Evolutionary conservation across 30 jellyfish, hydroid and myxozoan species (phyloP).

Genomic region (Mastigias papua): DNA sequence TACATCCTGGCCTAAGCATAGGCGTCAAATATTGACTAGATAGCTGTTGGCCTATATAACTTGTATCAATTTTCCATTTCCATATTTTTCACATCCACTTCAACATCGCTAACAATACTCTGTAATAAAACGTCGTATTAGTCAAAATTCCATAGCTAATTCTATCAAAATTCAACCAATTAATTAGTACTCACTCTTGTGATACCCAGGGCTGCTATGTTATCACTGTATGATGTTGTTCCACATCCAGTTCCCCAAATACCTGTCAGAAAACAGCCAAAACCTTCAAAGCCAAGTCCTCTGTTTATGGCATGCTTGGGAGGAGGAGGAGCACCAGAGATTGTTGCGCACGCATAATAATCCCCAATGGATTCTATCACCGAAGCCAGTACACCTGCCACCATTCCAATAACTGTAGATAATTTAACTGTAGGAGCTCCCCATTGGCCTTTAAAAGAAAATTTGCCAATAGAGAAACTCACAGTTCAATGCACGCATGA

Average conservation of each 20-base stretch:
- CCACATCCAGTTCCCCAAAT: slow-evolving; percentile 97
- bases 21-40: too few relatives aligned
- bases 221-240: slow-evolving; percentile 97
- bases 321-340: slow-evolving; percentile 97
- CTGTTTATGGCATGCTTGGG: slow-evolving; percentile 96
- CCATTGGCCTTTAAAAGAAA: slow-evolving; percentile 89
- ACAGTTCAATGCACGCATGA: too few relatives aligned
- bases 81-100: too few relatives aligned
- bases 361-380: slow-evolving; percentile 96
- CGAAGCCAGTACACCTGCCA: slow-evolving; percentile 93
- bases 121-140: too few relatives aligned
- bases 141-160: too few relatives aligned
- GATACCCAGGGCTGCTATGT: slow-evolving; percentile 94
- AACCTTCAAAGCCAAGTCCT: slow-evolving; percentile 92
- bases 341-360: slow-evolving; percentile 93
- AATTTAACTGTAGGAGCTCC: slow-evolving; percentile 85
- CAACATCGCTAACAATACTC: too few relatives aligned
- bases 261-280: slow-evolving; percentile 94
- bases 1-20: too few relatives aligned
- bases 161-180: too few relatives aligned
- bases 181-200: slow-evolving; percentile 85
- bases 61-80: too few relatives aligned
- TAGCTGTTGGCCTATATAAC: too few relatives aligned
- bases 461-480: too few relatives aligned
- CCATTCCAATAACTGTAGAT: slow-evolving; percentile 89